Conservation (phyloP, 2,888 invertebrate genomes). For the Troilus luridus region DNA sequence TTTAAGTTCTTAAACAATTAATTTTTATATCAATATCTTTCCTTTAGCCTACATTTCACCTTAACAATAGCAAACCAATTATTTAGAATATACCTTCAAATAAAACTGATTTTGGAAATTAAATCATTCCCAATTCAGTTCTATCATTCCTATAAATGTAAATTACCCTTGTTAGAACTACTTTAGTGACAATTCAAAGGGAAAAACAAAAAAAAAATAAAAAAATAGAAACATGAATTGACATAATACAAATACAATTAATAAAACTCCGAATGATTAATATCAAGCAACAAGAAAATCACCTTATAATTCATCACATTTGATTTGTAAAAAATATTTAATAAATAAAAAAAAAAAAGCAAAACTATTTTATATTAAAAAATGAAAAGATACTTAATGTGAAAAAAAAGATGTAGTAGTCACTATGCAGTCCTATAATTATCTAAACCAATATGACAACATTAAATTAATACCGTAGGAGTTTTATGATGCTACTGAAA, state of each 20-base stretch:
- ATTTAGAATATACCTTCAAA: not conserved
- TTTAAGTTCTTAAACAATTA: not conserved
- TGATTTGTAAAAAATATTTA: not conserved
- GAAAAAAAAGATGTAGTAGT: not conserved
- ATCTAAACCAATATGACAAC: not conserved
- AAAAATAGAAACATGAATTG: not conserved
- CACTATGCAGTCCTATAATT: not conserved
- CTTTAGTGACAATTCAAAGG: not conserved
- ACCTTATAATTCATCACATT: not conserved
- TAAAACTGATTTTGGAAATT: not conserved
- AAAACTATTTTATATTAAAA: not conserved
- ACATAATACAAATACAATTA: not conserved
- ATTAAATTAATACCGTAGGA: not conserved
- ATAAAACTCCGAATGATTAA: not conserved
- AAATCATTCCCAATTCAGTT: not conserved
- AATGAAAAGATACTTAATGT: not conserved
- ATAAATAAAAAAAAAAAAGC: not conserved
- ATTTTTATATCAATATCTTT: not conserved
- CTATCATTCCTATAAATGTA: not conserved
- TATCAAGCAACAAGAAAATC: not conserved
- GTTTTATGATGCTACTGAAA: not conserved
- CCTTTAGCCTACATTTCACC: not conserved
- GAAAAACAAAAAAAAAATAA: not conserved
- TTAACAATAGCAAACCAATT: not conserved
- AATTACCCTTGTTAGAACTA: not conserved